Base-by-base conservation (phyloP, 2,113 vertebrate species). In the Cheirogaleus medius region DNA sequence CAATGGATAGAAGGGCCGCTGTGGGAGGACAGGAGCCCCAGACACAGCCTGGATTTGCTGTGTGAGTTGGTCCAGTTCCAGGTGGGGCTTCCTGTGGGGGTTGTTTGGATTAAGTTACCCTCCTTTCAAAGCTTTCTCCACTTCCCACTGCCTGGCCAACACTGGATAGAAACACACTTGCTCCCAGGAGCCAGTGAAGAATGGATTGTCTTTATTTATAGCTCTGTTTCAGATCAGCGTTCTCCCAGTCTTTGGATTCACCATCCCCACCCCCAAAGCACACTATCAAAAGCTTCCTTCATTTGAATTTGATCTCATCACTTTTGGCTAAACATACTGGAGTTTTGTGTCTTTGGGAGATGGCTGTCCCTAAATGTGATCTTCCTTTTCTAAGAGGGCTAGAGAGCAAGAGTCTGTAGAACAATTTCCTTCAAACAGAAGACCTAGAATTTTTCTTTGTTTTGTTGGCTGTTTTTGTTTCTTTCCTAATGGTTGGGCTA, bases 31-130 rank as follows among this genome's bases (percentile, higher is more conserved):
- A 86, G 87, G 78, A 94, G 92, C 93, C 95, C 81, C 94, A n/a
- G 58, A 58, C 47, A 77, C 90, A 47, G 95, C 83, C 92, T 69
- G 93, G 93, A 97, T 98, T 97, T 98, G 60, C 97, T 91, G n/a
- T 93, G 96, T 89, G 95, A 96, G 76, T 96, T 97, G 96, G 95
- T 97, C 60, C 68, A 85, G 78, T 92, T 98, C 83, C 66, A 97
- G 66, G n/a, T 91, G 49, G 10, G 74, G 44, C 95, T 98, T 98
- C 88, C 97, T 87, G 64, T 93, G 95, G 93, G 93, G 76, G 54
- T 37, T 95, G 49, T 97, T 98, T 91, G 39, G 85, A 49, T 29
- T 92, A 86, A 52, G 88, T 97, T n/a, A 64, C 49, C 68, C 84
- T 84, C 37, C 92, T 27, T 49, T 91, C 27, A 52, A 49, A 92